A percentile compares a stretch with the other conserved stretches of the same genome.
Evolutionary conservation across 1,140 invertebrate genomes (phyloP).

Genomic region (Drosophila subpulchrella): DNA sequence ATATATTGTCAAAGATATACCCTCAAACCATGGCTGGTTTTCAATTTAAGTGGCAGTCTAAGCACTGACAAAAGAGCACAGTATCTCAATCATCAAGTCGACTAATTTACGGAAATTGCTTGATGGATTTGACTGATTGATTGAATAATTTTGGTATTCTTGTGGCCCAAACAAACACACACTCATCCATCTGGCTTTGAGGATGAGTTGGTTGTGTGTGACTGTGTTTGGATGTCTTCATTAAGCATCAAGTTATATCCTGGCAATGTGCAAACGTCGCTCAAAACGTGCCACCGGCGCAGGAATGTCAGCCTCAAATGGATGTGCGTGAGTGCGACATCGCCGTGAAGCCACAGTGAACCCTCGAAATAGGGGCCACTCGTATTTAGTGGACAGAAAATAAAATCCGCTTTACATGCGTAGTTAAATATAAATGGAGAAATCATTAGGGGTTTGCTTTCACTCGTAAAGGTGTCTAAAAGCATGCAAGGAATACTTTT

Average conservation of each 20-base stretch:
- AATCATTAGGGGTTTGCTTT: too few relatives aligned
- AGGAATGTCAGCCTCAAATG: slow-evolving; percentile 38
- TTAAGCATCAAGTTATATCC: slow-evolving; percentile 80
- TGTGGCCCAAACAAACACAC: slow-evolving; percentile 13
- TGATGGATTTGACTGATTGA: slow-evolving; percentile 80
- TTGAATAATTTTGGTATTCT: slow-evolving; percentile 64
- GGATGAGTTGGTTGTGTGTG: background rate
- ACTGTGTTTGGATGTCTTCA: slow-evolving; percentile 64
- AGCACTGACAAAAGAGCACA: slow-evolving; percentile 5
- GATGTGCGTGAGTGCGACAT: slow-evolving; percentile 36
- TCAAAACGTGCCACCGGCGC: slow-evolving; percentile 58
- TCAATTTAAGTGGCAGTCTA: slow-evolving; percentile 5
- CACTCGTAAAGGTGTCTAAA: too few relatives aligned
- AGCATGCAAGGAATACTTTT: too few relatives aligned
- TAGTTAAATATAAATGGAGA: too few relatives aligned
- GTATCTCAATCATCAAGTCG: slow-evolving; percentile 56
- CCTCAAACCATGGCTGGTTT: background rate
- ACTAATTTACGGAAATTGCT: slow-evolving; percentile 75
- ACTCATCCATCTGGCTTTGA: slow-evolving; percentile 10
- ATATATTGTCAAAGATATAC: background rate
- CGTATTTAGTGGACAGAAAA: background rate
- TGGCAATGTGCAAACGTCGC: slow-evolving; percentile 78
- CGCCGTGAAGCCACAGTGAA: slow-evolving; percentile 24
- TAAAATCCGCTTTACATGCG: too few relatives aligned
- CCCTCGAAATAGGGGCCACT: background rate